Percentiles rank a stretch among this genome's conserved stretches.
These are phyloP conservation scores for Drosophila demipolita DNA, from an alignment of 2,888 invertebrate species.

Conservation along the genomic window DNA sequence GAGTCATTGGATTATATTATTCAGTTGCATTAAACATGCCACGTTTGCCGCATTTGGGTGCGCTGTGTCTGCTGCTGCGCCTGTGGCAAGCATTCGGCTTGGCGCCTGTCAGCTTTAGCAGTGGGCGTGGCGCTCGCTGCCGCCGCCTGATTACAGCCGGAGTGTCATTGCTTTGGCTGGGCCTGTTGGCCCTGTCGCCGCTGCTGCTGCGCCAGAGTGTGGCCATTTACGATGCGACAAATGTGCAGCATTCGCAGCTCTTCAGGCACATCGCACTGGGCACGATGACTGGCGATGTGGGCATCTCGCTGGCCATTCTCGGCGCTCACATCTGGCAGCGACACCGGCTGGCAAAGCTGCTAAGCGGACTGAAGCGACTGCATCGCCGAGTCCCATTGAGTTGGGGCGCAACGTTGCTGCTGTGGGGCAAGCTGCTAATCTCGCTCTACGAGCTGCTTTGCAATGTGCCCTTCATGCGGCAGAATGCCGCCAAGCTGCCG, in stretches of 20 bases:
- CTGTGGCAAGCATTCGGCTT: conserved; percentile 68
- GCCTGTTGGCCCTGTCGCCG: conserved; percentile 55
- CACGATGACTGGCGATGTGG: conserved; percentile 62
- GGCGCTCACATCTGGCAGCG: conserved; percentile 56
- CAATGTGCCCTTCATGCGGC: conserved; percentile 75
- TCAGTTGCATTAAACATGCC: conserved; percentile 62
- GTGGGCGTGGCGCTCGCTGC: conserved; percentile 30
- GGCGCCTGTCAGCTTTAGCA: conserved; percentile 58
- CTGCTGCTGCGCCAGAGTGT: conserved; percentile 55
- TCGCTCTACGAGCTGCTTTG: conserved; percentile 71
- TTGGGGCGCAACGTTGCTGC: conserved; percentile 48
- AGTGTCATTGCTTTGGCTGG: conserved; percentile 46
- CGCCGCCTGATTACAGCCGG: conserved; percentile 33
- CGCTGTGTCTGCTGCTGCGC: conserved; percentile 59
- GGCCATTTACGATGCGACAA: conserved; percentile 64
- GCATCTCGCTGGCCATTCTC: conserved; percentile 60
- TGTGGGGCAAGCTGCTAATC: conserved; percentile 71
- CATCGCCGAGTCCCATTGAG: conserved; percentile 28
- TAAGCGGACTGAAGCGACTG: conserved; percentile 41
- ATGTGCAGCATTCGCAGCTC: conserved; percentile 61
- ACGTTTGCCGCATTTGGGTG: conserved; percentile 64
- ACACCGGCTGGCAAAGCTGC: conserved; percentile 34
- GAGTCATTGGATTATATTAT: not conserved
- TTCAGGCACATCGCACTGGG: conserved; percentile 61
- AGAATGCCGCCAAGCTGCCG: conserved; percentile 56